Evolutionary conservation across 2,113 vertebrate genomes (phyloP).

Genomic region (Vombatus ursinus): DNA sequence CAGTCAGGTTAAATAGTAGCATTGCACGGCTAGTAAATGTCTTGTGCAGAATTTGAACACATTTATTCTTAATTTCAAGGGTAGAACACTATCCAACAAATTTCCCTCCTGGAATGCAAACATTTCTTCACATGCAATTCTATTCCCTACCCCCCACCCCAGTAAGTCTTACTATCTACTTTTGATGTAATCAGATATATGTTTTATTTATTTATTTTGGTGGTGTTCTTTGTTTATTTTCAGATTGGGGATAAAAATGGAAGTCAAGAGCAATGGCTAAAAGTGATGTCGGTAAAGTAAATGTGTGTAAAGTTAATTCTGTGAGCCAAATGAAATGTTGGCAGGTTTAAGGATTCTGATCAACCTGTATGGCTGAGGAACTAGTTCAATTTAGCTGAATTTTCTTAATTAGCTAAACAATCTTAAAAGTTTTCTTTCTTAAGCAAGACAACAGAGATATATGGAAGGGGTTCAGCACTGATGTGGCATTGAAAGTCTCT

Average conservation of each 20-base stretch:
- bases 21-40: background rate
- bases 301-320: background rate
- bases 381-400: background rate
- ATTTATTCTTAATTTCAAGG: background rate
- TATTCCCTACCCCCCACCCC: rapidly evolving
- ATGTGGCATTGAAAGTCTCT: constrained; percentile 46
- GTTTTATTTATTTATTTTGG: background rate
- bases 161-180: background rate
- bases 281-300: background rate
- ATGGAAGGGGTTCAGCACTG: constrained; percentile 35
- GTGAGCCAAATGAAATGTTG: background rate
- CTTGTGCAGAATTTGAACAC: background rate
- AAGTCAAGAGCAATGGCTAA: background rate
- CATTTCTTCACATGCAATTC: background rate
- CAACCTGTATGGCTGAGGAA: background rate
- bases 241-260: background rate
- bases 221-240: background rate
- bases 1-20: background rate
- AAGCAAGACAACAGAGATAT: background rate
- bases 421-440: background rate
- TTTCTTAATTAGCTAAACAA: constrained; percentile 7
- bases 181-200: background rate
- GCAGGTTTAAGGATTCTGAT: background rate
- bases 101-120: background rate
- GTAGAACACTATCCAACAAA: background rate